These are phyloP conservation scores for Narcine bancroftii DNA, from an alignment of 2,113 vertebrate species.

Conservation along the genomic window DNA sequence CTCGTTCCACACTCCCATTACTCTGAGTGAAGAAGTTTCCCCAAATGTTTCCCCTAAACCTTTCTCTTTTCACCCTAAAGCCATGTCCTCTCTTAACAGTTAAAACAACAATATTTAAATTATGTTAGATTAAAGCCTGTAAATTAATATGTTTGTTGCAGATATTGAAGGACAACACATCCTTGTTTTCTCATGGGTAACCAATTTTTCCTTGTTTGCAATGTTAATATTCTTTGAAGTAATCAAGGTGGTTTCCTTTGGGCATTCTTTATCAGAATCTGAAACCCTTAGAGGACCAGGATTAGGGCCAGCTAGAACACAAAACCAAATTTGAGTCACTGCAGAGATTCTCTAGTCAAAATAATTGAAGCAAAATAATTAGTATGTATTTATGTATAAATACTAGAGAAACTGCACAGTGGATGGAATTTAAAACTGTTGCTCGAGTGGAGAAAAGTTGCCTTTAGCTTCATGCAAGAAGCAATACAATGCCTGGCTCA, in stretches of 20 bases:
- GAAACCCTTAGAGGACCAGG: background rate
- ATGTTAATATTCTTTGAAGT: background rate
- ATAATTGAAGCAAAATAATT: background rate
- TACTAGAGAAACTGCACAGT: background rate
- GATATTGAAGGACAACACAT: background rate
- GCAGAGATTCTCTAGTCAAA: background rate
- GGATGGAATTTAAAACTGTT: background rate
- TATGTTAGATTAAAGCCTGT: background rate
- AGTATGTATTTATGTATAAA: background rate
- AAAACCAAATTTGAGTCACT: background rate
- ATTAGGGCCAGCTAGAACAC: background rate
- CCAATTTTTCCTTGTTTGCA: background rate
- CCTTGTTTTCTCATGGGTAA: background rate
- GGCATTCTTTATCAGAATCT: background rate
- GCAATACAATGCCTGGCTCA: background rate
- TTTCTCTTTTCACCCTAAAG: too few species aligned
- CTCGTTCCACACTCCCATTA: too few species aligned
- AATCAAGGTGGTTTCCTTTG: background rate
- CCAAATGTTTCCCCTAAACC: too few species aligned
- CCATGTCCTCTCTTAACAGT: too few species aligned
- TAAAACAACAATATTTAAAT: background rate
- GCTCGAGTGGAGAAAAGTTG: background rate
- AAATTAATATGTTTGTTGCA: background rate
- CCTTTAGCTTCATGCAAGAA: background rate
- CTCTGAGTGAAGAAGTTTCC: too few species aligned